Evolutionary conservation across 2,113 vertebrate species (phyloP).

Genomic region (Megaptera novaeangliae): DNA sequence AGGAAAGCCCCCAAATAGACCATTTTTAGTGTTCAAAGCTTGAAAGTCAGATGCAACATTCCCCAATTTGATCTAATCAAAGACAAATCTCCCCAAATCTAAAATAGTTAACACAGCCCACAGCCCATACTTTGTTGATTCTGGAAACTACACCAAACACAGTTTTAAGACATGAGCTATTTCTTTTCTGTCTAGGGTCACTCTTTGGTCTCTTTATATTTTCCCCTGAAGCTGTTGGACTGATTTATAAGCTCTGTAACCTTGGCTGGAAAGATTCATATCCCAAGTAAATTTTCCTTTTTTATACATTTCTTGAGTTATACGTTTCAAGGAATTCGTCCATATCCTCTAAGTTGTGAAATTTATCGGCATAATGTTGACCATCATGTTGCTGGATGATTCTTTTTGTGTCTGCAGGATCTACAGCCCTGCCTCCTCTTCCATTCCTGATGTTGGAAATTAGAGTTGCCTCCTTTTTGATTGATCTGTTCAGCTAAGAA

Average conservation of each 20-base stretch:
- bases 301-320: not conserved
- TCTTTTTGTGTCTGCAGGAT: not conserved
- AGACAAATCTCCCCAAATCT: not conserved
- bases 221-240: not conserved
- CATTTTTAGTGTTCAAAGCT: not conserved
- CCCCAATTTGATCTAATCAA: not conserved
- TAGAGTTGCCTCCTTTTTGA: not conserved
- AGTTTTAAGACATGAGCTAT: not conserved
- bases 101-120: not conserved
- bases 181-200: not conserved
- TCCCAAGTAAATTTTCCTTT: not conserved
- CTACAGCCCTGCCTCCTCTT: not conserved
- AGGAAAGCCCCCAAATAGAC: not conserved
- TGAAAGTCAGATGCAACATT: not conserved
- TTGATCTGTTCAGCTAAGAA: not conserved
- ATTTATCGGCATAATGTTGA: not conserved
- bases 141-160: not conserved
- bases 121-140: not conserved
- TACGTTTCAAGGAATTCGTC: not conserved
- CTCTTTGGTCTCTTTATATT: not conserved
- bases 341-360: not conserved
- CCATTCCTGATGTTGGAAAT: not conserved
- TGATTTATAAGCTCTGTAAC: slow-evolving; percentile 9
- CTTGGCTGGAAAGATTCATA: not conserved
- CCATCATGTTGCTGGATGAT: not conserved